phyloP scores from a whole-genome alignment of 2,113 vertebrate species.

The Platanista minor region DNA sequence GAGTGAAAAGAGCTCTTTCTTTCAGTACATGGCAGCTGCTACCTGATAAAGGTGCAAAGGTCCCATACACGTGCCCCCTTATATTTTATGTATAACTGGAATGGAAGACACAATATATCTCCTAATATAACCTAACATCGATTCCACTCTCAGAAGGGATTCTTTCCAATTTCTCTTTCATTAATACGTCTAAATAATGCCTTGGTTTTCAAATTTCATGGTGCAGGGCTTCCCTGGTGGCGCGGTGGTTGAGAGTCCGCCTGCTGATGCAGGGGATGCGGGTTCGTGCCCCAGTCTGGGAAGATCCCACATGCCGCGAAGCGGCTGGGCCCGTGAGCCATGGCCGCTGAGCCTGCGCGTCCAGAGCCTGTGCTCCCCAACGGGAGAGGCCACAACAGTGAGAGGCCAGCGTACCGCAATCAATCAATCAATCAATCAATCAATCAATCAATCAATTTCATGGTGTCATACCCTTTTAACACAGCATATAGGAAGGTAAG shows the following conservation, averaged over 20 bases:
- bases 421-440: no score
- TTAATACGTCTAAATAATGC: not conserved
- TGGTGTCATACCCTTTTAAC: not conserved
- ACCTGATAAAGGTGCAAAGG: not conserved
- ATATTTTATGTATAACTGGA: not conserved
- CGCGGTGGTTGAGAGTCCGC: no score
- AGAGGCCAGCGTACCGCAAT: no score
- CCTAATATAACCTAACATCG: not conserved
- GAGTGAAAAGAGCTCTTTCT: not conserved
- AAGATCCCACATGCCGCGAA: no score
- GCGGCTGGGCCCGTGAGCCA: no score
- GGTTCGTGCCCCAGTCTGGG: no score
- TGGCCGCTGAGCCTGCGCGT: no score
- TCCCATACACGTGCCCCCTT: fast-evolving
- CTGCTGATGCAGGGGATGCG: no score
- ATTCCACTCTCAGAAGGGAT: not conserved
- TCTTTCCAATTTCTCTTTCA: not conserved
- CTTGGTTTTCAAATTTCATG: not conserved
- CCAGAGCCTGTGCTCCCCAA: no score
- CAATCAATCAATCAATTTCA: no score
- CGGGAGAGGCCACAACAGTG: no score
- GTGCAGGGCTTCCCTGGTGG: no score
- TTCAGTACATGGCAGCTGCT: not conserved
- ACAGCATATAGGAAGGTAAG: not conserved
- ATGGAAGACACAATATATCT: not conserved